phyloP scores from a whole-genome alignment of 2,888 invertebrate genomes.

The Elmis aenea region DNA sequence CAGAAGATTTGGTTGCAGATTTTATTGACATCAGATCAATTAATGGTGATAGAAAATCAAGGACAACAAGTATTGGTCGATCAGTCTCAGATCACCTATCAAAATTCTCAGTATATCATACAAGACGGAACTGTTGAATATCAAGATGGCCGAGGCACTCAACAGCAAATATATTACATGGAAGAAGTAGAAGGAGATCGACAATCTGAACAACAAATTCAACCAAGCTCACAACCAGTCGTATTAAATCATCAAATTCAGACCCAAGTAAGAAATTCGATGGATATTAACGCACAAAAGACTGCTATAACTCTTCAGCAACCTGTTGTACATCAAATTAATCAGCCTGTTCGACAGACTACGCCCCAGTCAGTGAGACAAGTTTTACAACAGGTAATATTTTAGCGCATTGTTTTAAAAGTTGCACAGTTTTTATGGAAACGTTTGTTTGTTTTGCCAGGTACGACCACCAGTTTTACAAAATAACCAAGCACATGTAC shows the following conservation, averaged over 20 bases:
- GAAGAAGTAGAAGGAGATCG: slow-evolving; percentile 24
- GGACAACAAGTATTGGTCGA: slow-evolving; percentile 45
- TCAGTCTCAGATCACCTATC: slow-evolving; percentile 34
- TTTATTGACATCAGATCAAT: slow-evolving; percentile 37
- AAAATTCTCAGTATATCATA: slow-evolving; percentile 30
- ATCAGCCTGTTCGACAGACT: slow-evolving; percentile 7
- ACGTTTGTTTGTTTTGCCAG: no score
- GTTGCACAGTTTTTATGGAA: no score
- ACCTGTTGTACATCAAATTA: slow-evolving; percentile 4
- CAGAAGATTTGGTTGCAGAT: slow-evolving; percentile 22
- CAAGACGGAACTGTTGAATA: slow-evolving; percentile 24
- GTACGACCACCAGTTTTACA: no score
- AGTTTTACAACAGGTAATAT: slow-evolving; percentile 15
- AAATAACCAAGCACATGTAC: no score
- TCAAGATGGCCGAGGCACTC: slow-evolving; percentile 19
- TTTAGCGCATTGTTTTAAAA: no score
- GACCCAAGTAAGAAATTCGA: slow-evolving; percentile 9
- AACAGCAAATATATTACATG: slow-evolving; percentile 35
- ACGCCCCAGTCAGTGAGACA: slow-evolving; percentile 11
- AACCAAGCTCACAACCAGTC: slow-evolving; percentile 29
- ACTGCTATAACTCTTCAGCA: slow-evolving; percentile 9
- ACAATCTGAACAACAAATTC: slow-evolving; percentile 16
- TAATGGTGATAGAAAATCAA: slow-evolving; percentile 47
- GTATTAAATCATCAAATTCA: slow-evolving; percentile 35
- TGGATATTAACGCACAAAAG: slow-evolving; percentile 13